phyloP scores from a whole-genome alignment of 1,140 invertebrate genomes.

The Adoxophyes honmai region DNA sequence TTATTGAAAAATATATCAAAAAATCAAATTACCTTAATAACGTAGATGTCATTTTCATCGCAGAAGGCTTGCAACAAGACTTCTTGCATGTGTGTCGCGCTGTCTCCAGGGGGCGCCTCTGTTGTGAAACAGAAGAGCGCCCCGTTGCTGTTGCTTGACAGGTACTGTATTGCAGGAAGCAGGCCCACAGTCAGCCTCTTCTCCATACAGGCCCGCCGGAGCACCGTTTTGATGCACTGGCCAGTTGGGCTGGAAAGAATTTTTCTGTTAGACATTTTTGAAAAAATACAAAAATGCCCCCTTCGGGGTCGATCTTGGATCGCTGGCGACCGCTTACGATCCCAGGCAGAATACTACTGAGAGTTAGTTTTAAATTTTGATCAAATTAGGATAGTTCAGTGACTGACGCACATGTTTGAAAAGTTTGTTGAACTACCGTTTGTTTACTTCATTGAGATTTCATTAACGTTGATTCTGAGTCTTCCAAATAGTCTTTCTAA shows the following conservation, averaged over 20 bases:
- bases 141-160: conserved; percentile 79
- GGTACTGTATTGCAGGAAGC: conserved; percentile 78
- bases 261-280: too few relatives aligned
- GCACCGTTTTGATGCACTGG: conserved; percentile 75
- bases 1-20: neutral
- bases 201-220: conserved; percentile 78
- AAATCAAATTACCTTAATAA: conserved; percentile 78
- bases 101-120: conserved; percentile 79
- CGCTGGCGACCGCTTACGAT: too few relatives aligned
- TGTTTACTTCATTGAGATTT: too few relatives aligned
- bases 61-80: conserved; percentile 84
- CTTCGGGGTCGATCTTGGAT: neutral
- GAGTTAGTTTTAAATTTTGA: neutral
- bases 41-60: conserved; percentile 83
- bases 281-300: neutral
- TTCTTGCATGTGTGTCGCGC: conserved; percentile 83
- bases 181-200: conserved; percentile 80
- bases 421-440: neutral
- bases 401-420: neutral
- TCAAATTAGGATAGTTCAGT: neutral
- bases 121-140: conserved; percentile 82
- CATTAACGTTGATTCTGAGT: too few relatives aligned
- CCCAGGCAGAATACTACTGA: neutral
- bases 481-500: too few relatives aligned
- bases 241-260: conserved; percentile 62